Evolutionary conservation across 2,888 invertebrate genomes (phyloP), one percentile per base, ranked within the genome.

Genomic region (Anticlea derivata): DNA sequence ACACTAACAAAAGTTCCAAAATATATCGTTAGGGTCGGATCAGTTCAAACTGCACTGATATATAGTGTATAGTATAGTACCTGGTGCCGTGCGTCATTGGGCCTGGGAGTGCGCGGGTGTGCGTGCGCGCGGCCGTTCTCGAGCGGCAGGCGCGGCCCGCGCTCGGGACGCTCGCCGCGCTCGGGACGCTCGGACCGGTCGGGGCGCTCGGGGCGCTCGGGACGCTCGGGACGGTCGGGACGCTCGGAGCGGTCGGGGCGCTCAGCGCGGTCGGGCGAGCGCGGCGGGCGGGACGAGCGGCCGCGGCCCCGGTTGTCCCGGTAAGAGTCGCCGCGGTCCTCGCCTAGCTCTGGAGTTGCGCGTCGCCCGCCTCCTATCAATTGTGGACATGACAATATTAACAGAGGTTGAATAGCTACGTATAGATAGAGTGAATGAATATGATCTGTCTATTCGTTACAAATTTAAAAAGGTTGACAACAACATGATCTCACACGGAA

Each of bases 281-380:
- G 61, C 7, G 72, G 68, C 43, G 73, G 61, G 12, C 83, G 50
- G 5, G 44, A 10, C 6, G 49, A 17, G 33, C 39, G 31, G 8
- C 50, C 52, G 23, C 53, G 72, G 7, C 46, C 65, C 11, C 55
- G 50, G 24, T 52, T 58, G 62, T 48, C 53, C 5, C 53, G 48
- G 48, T 35, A 53, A 23, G 48, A 39, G 44, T 53, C 83, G 53
- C 82, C 76, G 63, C 94, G 92, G 77, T 94, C 94, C 58, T 94
- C 94, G 48, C 86, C 92, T 55, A 93, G 91, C 67, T 95, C 95
- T 7, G 94, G 93, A 31, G 94, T 93, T 66, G 93, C 92, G 71
- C 94, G 94, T 26, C 94, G 92, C 34, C 70, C 81, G 62, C 84
- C 85, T 72, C 53, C 50, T 50, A 22, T 5, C 2, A 7, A 17